Conservation (phyloP, 2,113 vertebrate species). For the Lepus timidus region DNA sequence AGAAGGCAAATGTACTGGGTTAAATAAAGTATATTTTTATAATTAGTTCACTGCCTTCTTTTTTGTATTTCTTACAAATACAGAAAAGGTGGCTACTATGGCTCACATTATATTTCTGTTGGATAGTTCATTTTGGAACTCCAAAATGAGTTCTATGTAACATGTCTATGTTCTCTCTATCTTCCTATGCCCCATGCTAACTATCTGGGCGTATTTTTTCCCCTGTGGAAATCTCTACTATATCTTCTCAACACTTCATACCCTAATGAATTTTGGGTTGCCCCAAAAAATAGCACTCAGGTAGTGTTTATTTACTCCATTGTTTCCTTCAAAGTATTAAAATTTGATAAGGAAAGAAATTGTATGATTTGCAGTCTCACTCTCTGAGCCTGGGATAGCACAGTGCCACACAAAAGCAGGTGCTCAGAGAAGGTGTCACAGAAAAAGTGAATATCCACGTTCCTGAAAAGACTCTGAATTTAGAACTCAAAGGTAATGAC, state of each 20-base stretch:
- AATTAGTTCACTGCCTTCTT: not conserved
- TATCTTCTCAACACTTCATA: not conserved
- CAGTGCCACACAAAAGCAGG: not conserved
- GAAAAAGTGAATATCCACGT: not conserved
- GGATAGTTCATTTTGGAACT: not conserved
- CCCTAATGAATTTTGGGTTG: not conserved
- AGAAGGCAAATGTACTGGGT: no score
- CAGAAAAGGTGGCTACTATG: not conserved
- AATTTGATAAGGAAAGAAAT: not conserved
- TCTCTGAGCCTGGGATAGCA: not conserved
- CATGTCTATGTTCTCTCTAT: not conserved
- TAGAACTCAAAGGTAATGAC: not conserved
- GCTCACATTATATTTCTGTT: not conserved
- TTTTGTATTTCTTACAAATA: not conserved
- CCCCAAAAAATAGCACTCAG: not conserved
- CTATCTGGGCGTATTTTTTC: not conserved
- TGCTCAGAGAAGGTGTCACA: not conserved
- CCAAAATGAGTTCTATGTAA: not conserved
- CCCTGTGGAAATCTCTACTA: not conserved
- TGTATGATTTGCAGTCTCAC: not conserved
- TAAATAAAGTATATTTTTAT: not conserved
- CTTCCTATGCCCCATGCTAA: not conserved
- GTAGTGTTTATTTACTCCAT: not conserved
- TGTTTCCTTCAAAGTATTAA: not conserved
- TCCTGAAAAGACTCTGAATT: not conserved